These are phyloP conservation scores for Gnatocerus cornutus DNA, from an alignment of 2,888 invertebrate genomes.

Conservation along the genomic window DNA sequence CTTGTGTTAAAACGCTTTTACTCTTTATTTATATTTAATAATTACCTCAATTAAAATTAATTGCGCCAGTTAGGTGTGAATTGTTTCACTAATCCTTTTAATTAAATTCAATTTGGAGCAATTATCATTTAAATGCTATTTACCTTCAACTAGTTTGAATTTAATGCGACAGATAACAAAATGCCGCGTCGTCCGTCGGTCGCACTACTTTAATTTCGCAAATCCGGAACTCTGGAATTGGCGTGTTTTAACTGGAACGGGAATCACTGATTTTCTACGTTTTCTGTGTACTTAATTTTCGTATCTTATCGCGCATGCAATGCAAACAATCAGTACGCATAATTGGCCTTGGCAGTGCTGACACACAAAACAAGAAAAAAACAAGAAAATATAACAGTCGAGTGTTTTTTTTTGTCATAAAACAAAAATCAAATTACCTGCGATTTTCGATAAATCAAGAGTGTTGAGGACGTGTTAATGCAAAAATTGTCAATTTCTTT, in stretches of 20 bases:
- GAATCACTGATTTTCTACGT: background rate
- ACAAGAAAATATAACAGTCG: no score
- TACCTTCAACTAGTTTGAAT: constrained; percentile 25
- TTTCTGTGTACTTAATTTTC: constrained; percentile 5
- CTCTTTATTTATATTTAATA: constrained; percentile 22
- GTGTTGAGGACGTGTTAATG: no score
- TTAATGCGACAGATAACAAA: constrained; percentile 8
- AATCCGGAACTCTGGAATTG: no score
- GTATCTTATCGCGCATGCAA: constrained; percentile 4
- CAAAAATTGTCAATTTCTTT: no score
- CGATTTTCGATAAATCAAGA: no score
- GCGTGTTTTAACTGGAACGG: no score
- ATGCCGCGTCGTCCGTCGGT: constrained; percentile 1
- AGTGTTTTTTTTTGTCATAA: no score
- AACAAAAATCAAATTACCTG: no score
- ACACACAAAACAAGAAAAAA: no score
- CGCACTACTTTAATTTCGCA: no score
- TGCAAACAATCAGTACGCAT: constrained; percentile 2
- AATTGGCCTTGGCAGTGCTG: background rate
- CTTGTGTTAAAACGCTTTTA: constrained; percentile 8
- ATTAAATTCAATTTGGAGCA: constrained; percentile 32
- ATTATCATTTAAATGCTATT: constrained; percentile 32
- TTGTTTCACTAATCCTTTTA: constrained; percentile 23
- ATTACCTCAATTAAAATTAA: constrained; percentile 33
- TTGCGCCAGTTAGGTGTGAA: constrained; percentile 36